These are phyloP conservation scores for Lapara coniferarum DNA, from an alignment of 2,888 invertebrate species.

Conservation along the genomic window DNA sequence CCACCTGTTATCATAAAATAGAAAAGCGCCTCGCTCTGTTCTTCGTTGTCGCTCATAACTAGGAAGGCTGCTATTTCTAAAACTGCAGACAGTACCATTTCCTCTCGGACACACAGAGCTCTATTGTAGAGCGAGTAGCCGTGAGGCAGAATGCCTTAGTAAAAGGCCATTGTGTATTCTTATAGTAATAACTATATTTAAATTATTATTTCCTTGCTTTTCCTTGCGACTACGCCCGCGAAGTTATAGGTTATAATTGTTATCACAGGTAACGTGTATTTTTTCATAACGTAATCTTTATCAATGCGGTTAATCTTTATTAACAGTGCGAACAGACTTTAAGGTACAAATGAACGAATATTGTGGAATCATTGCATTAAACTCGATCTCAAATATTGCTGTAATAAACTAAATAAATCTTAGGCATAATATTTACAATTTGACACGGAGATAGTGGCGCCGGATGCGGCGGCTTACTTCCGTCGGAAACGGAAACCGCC, in stretches of 20 bases:
- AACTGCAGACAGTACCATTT: slow-evolving; percentile 7
- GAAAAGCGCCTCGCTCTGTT: neutral
- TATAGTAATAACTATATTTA: neutral
- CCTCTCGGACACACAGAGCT: slow-evolving; percentile 6
- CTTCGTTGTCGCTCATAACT: neutral
- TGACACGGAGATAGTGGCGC: slow-evolving; percentile 23
- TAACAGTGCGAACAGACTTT: too few relatives aligned
- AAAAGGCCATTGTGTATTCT: slow-evolving; percentile 10
- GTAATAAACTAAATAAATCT: slow-evolving; percentile 19
- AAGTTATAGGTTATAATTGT: too few relatives aligned
- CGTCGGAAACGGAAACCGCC: slow-evolving; percentile 23
- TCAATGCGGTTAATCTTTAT: too few relatives aligned
- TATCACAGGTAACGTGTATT: too few relatives aligned
- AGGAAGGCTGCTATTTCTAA: neutral
- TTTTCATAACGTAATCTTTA: too few relatives aligned
- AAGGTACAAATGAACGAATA: neutral
- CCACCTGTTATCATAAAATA: neutral
- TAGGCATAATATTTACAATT: slow-evolving; percentile 17
- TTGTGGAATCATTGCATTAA: neutral
- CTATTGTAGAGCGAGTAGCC: slow-evolving; percentile 10
- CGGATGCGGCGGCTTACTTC: slow-evolving; percentile 22
- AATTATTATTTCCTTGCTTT: neutral
- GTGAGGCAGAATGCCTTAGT: slow-evolving; percentile 7
- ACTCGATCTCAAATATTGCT: neutral
- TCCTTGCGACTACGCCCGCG: too few relatives aligned